A percentile compares a stretch with the other conserved stretches of the same genome.
Conservation (phyloP, 2,888 invertebrate species). For the Stenurella melanura region DNA sequence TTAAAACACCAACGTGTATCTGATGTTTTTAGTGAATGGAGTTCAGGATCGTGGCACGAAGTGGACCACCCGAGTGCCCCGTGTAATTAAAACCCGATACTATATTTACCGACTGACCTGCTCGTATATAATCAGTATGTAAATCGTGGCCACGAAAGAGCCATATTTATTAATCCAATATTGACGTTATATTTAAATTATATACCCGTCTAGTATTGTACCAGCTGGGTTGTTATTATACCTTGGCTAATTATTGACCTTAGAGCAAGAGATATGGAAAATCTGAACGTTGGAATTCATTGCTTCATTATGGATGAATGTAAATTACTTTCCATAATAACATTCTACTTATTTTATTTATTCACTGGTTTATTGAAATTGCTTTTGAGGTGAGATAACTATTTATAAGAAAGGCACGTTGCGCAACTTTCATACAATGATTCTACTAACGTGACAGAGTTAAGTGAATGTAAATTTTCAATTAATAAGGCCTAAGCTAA, state of each 20-base stretch:
- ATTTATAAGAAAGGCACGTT: not conserved
- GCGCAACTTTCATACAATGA: no score
- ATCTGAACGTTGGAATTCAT: slow-evolving; percentile 31
- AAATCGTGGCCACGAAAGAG: slow-evolving; percentile 71
- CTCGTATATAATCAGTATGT: slow-evolving; percentile 71
- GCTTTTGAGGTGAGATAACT: not conserved
- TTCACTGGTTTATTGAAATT: not conserved
- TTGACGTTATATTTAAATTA: slow-evolving; percentile 70
- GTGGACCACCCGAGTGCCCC: slow-evolving; percentile 70
- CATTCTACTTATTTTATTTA: slow-evolving; percentile 8
- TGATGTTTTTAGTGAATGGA: slow-evolving; percentile 53
- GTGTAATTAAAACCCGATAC: slow-evolving; percentile 71
- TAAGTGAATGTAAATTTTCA: no score
- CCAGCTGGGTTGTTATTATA: slow-evolving; percentile 67
- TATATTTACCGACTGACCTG: slow-evolving; percentile 60
- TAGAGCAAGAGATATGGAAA: slow-evolving; percentile 31
- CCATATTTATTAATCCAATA: slow-evolving; percentile 72
- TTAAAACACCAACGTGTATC: slow-evolving; percentile 50
- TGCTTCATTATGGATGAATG: slow-evolving; percentile 39
- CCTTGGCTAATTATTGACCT: slow-evolving; percentile 65
- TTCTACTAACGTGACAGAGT: no score
- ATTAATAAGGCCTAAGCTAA: no score
- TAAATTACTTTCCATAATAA: slow-evolving; percentile 29
- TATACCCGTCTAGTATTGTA: slow-evolving; percentile 70
- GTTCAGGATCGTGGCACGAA: slow-evolving; percentile 44